Percentiles rank a stretch among this genome's conserved stretches.
Conservation (phyloP, 2,888 invertebrate genomes). For the Tuta absoluta region DNA sequence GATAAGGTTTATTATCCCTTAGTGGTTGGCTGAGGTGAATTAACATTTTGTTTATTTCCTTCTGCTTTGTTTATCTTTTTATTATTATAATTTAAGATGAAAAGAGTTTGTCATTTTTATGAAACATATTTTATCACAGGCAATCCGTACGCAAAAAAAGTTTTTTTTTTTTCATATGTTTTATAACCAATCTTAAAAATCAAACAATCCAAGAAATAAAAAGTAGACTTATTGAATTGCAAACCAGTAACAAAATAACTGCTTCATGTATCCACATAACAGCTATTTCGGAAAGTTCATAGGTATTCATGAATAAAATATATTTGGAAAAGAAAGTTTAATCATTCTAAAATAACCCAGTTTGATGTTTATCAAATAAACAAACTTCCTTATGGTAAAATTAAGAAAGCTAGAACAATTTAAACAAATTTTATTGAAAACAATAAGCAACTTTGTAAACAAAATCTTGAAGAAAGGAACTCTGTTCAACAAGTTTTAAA, state of each 20-base stretch:
- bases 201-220: no score
- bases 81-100: background rate
- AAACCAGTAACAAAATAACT: no score
- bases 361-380: background rate
- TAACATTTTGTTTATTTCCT: background rate
- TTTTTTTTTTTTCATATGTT: no score
- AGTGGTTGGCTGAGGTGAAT: background rate
- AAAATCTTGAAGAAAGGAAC: background rate
- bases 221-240: no score
- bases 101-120: background rate
- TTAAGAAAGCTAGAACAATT: background rate
- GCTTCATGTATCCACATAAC: no score
- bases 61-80: background rate
- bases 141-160: no score
- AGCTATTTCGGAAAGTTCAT: no score
- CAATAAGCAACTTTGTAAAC: background rate
- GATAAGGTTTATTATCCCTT: background rate
- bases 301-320: no score
- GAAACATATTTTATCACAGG: background rate
- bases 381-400: no score
- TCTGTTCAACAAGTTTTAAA: constrained; percentile 1
- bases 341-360: background rate
- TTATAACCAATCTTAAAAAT: no score
- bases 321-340: no score
- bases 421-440: background rate